Conservation (phyloP, 92 coral and sea anemone species). For the Phenganax subtilis region DNA sequence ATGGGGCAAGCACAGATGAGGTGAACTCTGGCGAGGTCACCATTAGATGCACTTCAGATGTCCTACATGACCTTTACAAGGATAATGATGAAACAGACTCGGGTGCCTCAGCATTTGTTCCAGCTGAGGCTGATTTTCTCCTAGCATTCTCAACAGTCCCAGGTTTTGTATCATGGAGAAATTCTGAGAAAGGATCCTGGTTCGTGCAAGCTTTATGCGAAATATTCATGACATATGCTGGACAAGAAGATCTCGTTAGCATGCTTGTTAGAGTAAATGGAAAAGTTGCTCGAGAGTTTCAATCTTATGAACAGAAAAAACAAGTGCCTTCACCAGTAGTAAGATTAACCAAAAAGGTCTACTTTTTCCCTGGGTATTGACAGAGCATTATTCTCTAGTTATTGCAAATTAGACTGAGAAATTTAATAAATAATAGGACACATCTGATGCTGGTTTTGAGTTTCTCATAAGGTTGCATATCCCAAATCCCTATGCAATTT, state of each 20-base stretch:
- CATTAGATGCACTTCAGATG: constrained; percentile 43
- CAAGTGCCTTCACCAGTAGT: constrained; percentile 95
- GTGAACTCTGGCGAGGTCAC: constrained; percentile 49
- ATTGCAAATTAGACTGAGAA: neutral
- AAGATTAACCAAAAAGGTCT: constrained; percentile 80
- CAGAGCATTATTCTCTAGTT: neutral
- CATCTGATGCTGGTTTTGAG: neutral
- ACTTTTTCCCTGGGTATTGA: constrained; percentile 59
- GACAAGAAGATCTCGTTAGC: constrained; percentile 77
- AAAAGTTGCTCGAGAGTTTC: constrained; percentile 91
- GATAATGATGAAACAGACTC: constrained; percentile 60
- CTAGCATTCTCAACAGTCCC: constrained; percentile 94
- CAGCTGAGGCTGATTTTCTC: constrained; percentile 89
- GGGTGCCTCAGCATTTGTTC: constrained; percentile 58
- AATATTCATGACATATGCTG: constrained; percentile 63
- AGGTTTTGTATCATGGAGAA: constrained; percentile 96
- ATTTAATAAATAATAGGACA: neutral
- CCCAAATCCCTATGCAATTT: no score
- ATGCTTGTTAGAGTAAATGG: constrained; percentile 82
- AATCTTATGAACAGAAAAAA: constrained; percentile 72
- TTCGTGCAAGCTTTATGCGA: constrained; percentile 89
- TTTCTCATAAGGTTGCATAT: no score
- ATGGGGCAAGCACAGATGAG: constrained; percentile 56
- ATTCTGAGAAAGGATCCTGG: constrained; percentile 92
- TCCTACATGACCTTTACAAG: constrained; percentile 59